Percentiles rank a stretch among this genome's conserved stretches.
These are phyloP conservation scores for Sisor rabdophorus DNA, from an alignment of 2,113 vertebrate species.

Conservation along the genomic window DNA sequence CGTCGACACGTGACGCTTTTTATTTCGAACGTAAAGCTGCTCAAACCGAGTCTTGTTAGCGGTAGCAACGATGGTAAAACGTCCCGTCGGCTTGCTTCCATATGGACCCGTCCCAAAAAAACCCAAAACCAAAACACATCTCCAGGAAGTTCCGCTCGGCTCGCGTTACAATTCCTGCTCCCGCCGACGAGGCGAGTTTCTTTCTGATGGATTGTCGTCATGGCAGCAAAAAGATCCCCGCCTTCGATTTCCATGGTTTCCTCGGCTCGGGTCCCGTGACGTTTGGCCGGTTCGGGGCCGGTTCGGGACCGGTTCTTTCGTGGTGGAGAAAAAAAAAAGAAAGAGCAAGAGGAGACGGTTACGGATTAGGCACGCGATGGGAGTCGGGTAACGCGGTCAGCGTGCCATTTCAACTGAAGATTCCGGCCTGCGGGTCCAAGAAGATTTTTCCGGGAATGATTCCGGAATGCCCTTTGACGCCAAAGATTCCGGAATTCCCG, in stretches of 20 bases:
- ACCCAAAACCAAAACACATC: neutral
- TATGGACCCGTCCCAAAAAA: neutral
- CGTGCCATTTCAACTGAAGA: constrained; percentile 6
- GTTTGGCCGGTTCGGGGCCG: neutral
- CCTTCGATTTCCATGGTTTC: neutral
- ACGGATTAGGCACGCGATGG: constrained; percentile 12
- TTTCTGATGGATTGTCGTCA: neutral
- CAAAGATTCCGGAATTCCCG: neutral
- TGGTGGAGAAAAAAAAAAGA: neutral
- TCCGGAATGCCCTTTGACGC: neutral
- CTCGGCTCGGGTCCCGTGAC: no score
- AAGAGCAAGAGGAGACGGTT: constrained; percentile 2
- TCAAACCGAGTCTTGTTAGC: constrained; percentile 8
- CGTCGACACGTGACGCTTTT: constrained; percentile 1
- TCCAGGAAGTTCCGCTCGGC: neutral
- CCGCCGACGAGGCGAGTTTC: neutral
- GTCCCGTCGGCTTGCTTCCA: neutral
- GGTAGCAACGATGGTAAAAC: neutral
- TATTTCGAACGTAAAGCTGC: constrained; percentile 10
- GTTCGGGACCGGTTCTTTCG: neutral
- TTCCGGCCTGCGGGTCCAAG: neutral
- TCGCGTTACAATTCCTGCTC: neutral
- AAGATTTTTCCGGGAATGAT: neutral
- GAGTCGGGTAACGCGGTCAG: constrained; percentile 5
- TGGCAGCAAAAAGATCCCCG: constrained; percentile 1